phyloP scores from a whole-genome alignment of 1,140 invertebrate species.

The Eriocheir sinensis region DNA sequence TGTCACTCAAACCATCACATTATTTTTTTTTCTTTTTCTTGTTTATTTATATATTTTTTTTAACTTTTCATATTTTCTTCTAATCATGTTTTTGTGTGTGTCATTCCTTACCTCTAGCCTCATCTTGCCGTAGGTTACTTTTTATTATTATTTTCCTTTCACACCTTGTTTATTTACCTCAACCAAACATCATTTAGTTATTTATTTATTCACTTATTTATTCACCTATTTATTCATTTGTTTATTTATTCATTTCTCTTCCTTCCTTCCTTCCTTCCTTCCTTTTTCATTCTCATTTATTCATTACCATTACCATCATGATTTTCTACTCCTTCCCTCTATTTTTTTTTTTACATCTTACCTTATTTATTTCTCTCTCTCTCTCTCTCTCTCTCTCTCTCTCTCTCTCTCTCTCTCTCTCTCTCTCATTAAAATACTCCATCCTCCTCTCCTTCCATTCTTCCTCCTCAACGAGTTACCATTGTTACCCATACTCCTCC shows the following conservation, averaged over 20 bases:
- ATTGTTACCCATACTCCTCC: neutral
- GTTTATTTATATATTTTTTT: neutral
- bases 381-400: constrained; percentile 48
- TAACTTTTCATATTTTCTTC: neutral
- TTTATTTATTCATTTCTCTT: neutral
- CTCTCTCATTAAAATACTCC: neutral
- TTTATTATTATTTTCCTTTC: neutral
- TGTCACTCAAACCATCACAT: neutral
- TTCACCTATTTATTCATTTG: neutral
- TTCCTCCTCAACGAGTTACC: neutral
- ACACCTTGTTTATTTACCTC: neutral
- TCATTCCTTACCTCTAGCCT: neutral
- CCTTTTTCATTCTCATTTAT: neutral
- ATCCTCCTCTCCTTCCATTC: neutral
- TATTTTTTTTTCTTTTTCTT: neutral
- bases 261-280: neutral
- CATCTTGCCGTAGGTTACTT: neutral
- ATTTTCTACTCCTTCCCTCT: neutral
- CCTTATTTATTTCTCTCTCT: neutral
- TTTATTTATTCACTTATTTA: neutral
- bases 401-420: constrained; percentile 54
- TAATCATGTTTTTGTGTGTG: neutral
- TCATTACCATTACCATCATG: neutral
- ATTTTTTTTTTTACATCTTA: neutral
- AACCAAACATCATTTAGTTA: neutral